phyloP scores from a whole-genome alignment of 1,140 invertebrate species.

The Bombus polaris region DNA sequence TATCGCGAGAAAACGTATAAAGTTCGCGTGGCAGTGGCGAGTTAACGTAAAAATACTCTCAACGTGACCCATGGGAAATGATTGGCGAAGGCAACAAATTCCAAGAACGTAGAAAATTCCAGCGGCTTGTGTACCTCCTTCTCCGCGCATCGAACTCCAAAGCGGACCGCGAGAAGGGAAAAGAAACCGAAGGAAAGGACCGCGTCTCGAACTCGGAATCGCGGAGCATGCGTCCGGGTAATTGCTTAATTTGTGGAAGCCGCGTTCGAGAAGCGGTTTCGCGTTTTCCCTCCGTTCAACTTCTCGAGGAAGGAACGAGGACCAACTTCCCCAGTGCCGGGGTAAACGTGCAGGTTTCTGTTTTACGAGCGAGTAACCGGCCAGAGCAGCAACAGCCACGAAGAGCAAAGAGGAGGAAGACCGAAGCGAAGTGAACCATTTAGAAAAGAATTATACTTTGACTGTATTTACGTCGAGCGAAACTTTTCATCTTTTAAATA shows the following conservation, averaged over 20 bases:
- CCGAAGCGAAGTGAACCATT: slow-evolving; percentile 21
- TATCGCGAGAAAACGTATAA: too few species aligned
- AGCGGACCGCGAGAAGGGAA: not conserved
- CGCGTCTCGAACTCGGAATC: slow-evolving; percentile 49
- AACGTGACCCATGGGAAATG: not conserved
- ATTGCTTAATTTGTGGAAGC: slow-evolving; percentile 82
- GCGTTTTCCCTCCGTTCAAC: slow-evolving; percentile 31
- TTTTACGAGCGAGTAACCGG: slow-evolving; percentile 63
- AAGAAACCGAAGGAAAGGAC: slow-evolving; percentile 34
- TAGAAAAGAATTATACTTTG: not conserved
- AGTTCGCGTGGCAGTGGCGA: too few species aligned
- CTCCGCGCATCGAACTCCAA: slow-evolving; percentile 18
- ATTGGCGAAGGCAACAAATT: not conserved
- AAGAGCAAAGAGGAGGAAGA: not conserved
- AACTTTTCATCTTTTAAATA: not conserved
- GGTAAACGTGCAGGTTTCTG: slow-evolving; percentile 52
- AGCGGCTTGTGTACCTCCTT: not conserved
- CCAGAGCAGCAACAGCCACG: not conserved
- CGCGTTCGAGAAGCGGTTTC: slow-evolving; percentile 24
- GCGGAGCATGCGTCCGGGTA: slow-evolving; percentile 74
- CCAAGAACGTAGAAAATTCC: slow-evolving; percentile 12
- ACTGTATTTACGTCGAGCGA: not conserved
- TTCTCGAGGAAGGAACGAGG: not conserved
- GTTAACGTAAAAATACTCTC: too few species aligned
- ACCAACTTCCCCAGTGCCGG: slow-evolving; percentile 29